A percentile compares a stretch with the other conserved stretches of the same genome.
Conservation (phyloP, 2,797 vertebrate species). For the Spea hammondii region DNA sequence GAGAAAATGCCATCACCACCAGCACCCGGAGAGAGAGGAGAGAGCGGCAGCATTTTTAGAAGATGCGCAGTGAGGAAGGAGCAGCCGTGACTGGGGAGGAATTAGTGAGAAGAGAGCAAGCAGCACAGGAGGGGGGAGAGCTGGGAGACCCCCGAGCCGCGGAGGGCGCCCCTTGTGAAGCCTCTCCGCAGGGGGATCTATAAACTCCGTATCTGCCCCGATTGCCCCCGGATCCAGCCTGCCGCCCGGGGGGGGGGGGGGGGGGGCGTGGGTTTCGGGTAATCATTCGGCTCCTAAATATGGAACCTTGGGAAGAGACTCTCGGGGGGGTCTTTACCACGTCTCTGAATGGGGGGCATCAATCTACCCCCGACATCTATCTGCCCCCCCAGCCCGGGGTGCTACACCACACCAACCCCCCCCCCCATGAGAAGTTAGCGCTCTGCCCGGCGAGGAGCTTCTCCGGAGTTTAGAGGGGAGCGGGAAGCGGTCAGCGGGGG, state of each 20-base stretch:
- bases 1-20: background rate
- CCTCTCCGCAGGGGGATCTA: background rate
- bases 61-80: slow-evolving; percentile 11
- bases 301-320: too few species aligned
- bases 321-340: too few species aligned
- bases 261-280: too few species aligned
- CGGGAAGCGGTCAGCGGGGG: slow-evolving; percentile 15
- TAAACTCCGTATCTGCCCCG: too few species aligned
- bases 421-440: too few species aligned
- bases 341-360: too few species aligned
- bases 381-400: background rate
- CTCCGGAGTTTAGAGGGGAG: slow-evolving; percentile 21
- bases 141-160: background rate
- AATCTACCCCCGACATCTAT: too few species aligned
- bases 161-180: background rate
- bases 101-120: slow-evolving; percentile 42
- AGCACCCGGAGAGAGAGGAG: background rate
- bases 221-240: too few species aligned
- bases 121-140: slow-evolving; percentile 9
- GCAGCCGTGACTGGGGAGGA: slow-evolving; percentile 32
- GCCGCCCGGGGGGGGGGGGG: too few species aligned
- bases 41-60: slow-evolving; percentile 7
- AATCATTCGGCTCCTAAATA: too few species aligned
- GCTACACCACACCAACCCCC: slow-evolving; percentile 14
- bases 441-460: slow-evolving; percentile 8